These are phyloP conservation scores for Habrosyne pyritoides DNA, from an alignment of 2,888 invertebrate genomes.

Conservation along the genomic window DNA sequence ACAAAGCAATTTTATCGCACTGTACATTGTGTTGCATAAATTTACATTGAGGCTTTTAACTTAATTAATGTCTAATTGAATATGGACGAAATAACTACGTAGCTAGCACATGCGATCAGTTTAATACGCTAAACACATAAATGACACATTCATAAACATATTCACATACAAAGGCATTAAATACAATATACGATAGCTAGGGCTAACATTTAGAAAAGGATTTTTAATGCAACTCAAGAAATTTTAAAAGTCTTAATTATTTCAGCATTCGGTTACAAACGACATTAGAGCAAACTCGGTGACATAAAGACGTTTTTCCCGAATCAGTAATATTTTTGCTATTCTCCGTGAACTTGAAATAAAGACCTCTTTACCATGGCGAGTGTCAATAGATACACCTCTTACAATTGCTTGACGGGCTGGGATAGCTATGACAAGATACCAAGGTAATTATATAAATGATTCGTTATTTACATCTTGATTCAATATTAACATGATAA, in stretches of 20 bases:
- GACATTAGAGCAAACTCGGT: not conserved
- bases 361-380: slow-evolving; percentile 73
- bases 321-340: slow-evolving; percentile 3
- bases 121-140: slow-evolving; percentile 1
- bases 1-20: not conserved
- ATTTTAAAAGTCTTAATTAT: not conserved
- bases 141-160: not conserved
- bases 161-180: not conserved
- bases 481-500: too few species aligned
- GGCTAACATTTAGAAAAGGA: not conserved
- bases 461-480: not conserved
- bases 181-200: not conserved
- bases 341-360: not conserved
- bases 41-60: slow-evolving; percentile 41
- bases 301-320: not conserved
- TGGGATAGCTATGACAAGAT: slow-evolving; percentile 96
- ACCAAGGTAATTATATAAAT: slow-evolving; percentile 87
- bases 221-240: not conserved
- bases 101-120: slow-evolving; percentile 33
- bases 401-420: slow-evolving; percentile 94
- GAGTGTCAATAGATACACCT: slow-evolving; percentile 91
- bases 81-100: slow-evolving; percentile 27
- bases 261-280: not conserved
- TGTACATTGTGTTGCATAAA: slow-evolving; percentile 25
- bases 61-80: slow-evolving; percentile 41